Evolutionary conservation across 2,113 vertebrate genomes (phyloP).

Genomic region (Alces alces): DNA sequence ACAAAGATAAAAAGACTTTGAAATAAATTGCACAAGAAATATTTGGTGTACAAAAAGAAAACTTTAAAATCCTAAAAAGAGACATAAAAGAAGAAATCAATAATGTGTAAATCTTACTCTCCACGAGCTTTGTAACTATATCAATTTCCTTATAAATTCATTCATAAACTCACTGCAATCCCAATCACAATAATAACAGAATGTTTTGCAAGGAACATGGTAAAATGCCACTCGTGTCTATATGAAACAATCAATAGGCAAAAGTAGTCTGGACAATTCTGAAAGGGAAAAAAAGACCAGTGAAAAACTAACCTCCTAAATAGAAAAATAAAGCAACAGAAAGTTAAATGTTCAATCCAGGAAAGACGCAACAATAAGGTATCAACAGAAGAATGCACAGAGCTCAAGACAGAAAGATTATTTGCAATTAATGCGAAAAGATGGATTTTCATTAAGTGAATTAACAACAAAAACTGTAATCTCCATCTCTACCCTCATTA

Average conservation of each 20-base stretch:
- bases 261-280: not conserved
- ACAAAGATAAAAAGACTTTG: not conserved
- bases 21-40: not conserved
- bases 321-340: constrained; percentile 6
- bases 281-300: not conserved
- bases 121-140: not conserved
- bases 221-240: constrained; percentile 3
- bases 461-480: not conserved
- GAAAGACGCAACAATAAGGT: not conserved
- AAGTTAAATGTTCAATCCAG: not conserved
- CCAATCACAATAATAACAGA: constrained; percentile 6
- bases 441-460: not conserved
- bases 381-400: not conserved
- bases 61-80: not conserved
- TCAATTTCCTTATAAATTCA: not conserved
- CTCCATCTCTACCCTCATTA: not conserved
- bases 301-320: not conserved
- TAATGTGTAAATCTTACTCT: not conserved
- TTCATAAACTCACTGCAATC: not conserved
- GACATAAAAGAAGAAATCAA: not conserved
- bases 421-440: not conserved
- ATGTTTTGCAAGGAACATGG: not conserved
- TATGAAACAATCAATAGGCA: not conserved
- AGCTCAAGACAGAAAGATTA: not conserved
- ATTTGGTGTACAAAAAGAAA: not conserved